These are phyloP conservation scores for Megathymus violae DNA, from an alignment of 1,140 invertebrate genomes.

Conservation along the genomic window DNA sequence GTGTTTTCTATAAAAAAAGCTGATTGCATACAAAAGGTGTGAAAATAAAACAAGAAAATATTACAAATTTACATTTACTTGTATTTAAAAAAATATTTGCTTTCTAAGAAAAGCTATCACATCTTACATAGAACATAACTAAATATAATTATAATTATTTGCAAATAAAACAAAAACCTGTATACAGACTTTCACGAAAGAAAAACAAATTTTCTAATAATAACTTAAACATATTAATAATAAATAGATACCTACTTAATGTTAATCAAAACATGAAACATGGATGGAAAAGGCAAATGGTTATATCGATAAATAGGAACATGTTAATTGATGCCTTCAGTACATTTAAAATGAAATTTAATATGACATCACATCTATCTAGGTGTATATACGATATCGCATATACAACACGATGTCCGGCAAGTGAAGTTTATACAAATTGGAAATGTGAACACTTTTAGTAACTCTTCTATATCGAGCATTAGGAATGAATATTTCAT, in stretches of 20 bases:
- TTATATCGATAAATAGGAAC: slow-evolving; percentile 72
- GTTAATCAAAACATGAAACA: slow-evolving; percentile 53
- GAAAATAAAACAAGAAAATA: slow-evolving; percentile 77
- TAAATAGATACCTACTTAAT: slow-evolving; percentile 69
- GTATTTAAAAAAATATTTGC: slow-evolving; percentile 78
- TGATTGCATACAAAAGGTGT: slow-evolving; percentile 57
- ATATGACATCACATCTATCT: slow-evolving; percentile 44
- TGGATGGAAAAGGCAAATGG: slow-evolving; percentile 51
- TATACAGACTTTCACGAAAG: slow-evolving; percentile 73
- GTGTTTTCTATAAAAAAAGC: slow-evolving; percentile 56
- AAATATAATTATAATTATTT: slow-evolving; percentile 57
- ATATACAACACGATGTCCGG: slow-evolving; percentile 64
- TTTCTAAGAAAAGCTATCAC: slow-evolving; percentile 81
- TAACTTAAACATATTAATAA: slow-evolving; percentile 59
- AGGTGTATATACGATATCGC: no score
- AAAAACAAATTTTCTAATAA: slow-evolving; percentile 53
- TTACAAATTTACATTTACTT: slow-evolving; percentile 74
- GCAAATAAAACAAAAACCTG: slow-evolving; percentile 74
- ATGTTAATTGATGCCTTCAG: slow-evolving; percentile 61
- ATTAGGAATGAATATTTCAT: slow-evolving; percentile 52
- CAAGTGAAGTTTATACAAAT: slow-evolving; percentile 55
- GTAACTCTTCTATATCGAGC: slow-evolving; percentile 37
- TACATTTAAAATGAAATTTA: slow-evolving; percentile 60
- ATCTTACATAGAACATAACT: slow-evolving; percentile 71
- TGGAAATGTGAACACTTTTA: slow-evolving; percentile 44